phyloP scores from a whole-genome alignment of 2,888 invertebrate genomes.

The Julus scandinavius region DNA sequence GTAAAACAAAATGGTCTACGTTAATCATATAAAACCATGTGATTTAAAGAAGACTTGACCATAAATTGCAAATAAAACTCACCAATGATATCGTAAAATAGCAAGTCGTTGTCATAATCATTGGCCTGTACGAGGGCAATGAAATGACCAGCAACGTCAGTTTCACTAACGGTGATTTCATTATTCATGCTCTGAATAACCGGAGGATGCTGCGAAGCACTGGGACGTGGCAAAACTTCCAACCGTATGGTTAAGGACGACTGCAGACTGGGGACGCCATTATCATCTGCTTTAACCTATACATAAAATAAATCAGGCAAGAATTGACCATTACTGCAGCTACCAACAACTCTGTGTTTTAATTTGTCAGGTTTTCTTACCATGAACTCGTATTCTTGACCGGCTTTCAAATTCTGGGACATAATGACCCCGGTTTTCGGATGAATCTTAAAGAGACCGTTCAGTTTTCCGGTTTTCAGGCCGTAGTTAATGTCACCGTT shows the following conservation, averaged over 20 bases:
- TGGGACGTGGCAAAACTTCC: constrained; percentile 75
- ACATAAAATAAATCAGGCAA: constrained; percentile 64
- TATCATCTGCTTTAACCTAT: constrained; percentile 80
- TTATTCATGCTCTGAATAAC: constrained; percentile 74
- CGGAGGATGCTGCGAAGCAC: constrained; percentile 71
- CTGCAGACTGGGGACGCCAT: constrained; percentile 76
- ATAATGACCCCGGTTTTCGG: constrained; percentile 83
- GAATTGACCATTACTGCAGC: too few relatives aligned
- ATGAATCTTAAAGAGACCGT: constrained; percentile 84
- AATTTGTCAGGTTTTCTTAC: constrained; percentile 66
- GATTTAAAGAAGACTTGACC: too few relatives aligned
- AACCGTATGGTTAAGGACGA: constrained; percentile 83
- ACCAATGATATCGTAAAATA: constrained; percentile 89
- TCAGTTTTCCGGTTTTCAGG: constrained; percentile 78
- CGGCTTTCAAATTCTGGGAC: constrained; percentile 77
- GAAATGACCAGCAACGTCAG: constrained; percentile 86
- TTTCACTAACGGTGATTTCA: constrained; percentile 81
- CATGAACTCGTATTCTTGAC: constrained; percentile 75
- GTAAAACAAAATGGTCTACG: too few relatives aligned
- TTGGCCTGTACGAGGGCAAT: constrained; percentile 85
- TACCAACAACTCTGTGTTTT: background rate
- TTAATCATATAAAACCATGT: too few relatives aligned
- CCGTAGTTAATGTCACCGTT: constrained; percentile 85
- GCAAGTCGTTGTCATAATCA: constrained; percentile 85
- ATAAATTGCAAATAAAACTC: constrained; percentile 57